Percentiles rank a stretch among this genome's conserved stretches.
These are phyloP conservation scores for Phymorhynchus buccinoides DNA, from an alignment of 1,140 invertebrate species.

Conservation along the genomic window DNA sequence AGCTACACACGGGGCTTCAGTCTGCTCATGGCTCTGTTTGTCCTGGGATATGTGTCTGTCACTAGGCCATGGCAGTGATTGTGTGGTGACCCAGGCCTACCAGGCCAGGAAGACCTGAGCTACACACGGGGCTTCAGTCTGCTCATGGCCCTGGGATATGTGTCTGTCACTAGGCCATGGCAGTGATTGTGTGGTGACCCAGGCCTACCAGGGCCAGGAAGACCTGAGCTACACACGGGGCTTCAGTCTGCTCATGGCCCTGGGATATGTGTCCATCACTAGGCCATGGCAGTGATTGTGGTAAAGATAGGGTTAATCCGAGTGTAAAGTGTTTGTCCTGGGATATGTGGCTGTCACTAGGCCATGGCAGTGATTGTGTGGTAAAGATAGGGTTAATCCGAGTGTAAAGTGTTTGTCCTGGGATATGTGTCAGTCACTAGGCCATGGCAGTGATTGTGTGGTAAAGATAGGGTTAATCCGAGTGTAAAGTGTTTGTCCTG, in stretches of 20 bases:
- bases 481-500: no score
- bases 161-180: constrained; percentile 36
- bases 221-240: constrained; percentile 46
- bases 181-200: constrained; percentile 25
- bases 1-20: constrained; percentile 50
- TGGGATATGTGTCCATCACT: constrained; percentile 42
- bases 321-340: no score
- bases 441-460: no score
- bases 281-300: constrained; percentile 31
- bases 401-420: no score
- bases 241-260: constrained; percentile 42
- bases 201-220: constrained; percentile 34
- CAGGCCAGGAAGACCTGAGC: constrained; percentile 33
- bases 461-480: no score
- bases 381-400: background rate
- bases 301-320: background rate
- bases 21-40: constrained; percentile 40
- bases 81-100: constrained; percentile 29
- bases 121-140: constrained; percentile 52
- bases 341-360: no score
- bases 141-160: constrained; percentile 41
- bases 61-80: constrained; percentile 37
- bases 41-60: constrained; percentile 42
- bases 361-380: background rate
- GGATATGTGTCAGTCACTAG: no score